Conservation (phyloP, 2,797 vertebrate genomes). For the Pristis pectinata region DNA sequence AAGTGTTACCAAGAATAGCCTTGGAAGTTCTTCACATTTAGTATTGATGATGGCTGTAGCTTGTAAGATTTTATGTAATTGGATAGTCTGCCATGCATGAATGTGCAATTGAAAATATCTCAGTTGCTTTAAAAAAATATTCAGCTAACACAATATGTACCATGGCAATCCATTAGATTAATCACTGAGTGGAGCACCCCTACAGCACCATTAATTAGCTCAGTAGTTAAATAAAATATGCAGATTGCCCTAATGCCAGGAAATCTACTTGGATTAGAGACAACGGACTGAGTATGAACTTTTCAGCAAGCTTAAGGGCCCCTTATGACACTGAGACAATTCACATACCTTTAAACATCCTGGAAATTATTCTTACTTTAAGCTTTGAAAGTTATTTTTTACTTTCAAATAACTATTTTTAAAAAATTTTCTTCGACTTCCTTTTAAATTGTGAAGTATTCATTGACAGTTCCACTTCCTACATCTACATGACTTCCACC, state of each 20-base stretch:
- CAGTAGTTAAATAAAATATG: too few relatives aligned
- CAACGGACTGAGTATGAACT: neutral
- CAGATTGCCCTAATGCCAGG: neutral
- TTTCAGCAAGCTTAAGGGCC: neutral
- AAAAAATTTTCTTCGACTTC: too few relatives aligned
- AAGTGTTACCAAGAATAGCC: neutral
- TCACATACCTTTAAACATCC: neutral
- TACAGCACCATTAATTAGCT: neutral
- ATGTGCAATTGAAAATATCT: neutral
- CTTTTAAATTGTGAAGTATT: neutral
- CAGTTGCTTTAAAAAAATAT: neutral
- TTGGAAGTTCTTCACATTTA: neutral
- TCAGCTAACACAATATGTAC: neutral
- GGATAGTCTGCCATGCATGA: neutral
- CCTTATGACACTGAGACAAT: neutral
- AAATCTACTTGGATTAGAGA: neutral
- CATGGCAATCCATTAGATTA: neutral
- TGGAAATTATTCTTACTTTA: neutral
- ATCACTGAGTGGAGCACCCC: neutral
- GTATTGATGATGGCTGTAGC: neutral
- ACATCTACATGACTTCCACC: neutral
- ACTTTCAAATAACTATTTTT: neutral
- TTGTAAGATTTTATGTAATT: neutral
- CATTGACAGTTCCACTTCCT: neutral
- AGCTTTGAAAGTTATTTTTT: neutral